phyloP scores from a whole-genome alignment of 2,797 vertebrate species.

The Clarias fuscus region DNA sequence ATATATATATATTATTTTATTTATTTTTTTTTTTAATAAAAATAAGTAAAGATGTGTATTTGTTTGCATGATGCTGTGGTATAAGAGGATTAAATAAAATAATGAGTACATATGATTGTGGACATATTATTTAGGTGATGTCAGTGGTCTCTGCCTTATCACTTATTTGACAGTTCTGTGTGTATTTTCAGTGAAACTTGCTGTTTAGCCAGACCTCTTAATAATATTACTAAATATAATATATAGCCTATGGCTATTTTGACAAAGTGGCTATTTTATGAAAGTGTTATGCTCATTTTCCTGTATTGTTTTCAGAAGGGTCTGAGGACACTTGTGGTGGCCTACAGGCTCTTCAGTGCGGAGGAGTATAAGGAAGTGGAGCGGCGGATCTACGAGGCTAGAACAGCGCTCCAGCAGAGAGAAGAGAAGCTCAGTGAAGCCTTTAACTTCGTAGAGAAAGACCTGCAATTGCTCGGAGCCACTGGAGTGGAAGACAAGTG shows the following conservation, averaged over 20 bases:
- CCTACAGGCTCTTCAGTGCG: slow-evolving; percentile 85
- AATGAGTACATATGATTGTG: not conserved
- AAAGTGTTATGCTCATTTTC: not conserved
- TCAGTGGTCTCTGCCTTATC: not conserved
- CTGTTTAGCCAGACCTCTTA: not conserved
- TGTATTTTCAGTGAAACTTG: not conserved
- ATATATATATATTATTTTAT: no score
- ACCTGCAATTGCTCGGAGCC: slow-evolving; percentile 90
- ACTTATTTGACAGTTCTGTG: not conserved
- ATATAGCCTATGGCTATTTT: not conserved
- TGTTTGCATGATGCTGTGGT: not conserved
- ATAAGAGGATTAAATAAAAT: not conserved
- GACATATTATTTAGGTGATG: not conserved
- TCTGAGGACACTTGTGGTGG: slow-evolving; percentile 91
- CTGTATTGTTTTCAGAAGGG: slow-evolving; percentile 80
- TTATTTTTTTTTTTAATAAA: not conserved
- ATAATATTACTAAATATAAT: not conserved
- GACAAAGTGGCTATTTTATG: not conserved
- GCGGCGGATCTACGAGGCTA: slow-evolving; percentile 81
- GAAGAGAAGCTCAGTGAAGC: slow-evolving; percentile 85
- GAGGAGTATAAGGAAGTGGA: slow-evolving; percentile 87
- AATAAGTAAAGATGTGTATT: not conserved
- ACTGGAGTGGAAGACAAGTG: slow-evolving; percentile 98
- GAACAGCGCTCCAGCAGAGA: slow-evolving; percentile 91
- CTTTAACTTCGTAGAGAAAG: slow-evolving; percentile 88